A percentile compares a stretch with the other conserved stretches of the same genome.
phyloP scores from a whole-genome alignment of 1,140 invertebrate genomes.

The Planococcus citri region DNA sequence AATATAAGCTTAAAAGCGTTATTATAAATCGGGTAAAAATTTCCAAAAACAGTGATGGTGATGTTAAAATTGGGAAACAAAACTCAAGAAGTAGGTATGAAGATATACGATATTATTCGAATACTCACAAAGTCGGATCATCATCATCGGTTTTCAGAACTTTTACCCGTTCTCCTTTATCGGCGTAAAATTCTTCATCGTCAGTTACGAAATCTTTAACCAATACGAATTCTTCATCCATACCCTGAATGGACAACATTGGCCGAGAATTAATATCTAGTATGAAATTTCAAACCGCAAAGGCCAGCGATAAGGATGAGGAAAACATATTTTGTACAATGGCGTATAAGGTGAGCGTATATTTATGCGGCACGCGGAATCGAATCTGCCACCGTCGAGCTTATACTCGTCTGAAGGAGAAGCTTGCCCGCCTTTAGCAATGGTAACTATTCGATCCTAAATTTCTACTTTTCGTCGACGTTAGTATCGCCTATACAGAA shows the following conservation, averaged over 20 bases:
- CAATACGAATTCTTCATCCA: constrained; percentile 10
- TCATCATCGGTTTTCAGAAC: constrained; percentile 56
- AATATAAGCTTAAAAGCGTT: no score
- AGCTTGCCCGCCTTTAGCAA: not conserved
- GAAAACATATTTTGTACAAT: no score
- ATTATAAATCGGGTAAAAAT: no score
- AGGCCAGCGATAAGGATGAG: no score
- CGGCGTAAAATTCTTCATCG: constrained; percentile 5
- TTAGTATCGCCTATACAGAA: not conserved
- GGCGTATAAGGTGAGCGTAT: not conserved
- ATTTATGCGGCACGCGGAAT: no score
- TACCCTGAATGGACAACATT: not conserved
- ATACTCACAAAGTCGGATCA: constrained; percentile 48
- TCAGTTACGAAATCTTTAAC: not conserved
- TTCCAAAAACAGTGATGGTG: no score
- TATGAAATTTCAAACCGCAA: no score
- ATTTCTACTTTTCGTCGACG: not conserved
- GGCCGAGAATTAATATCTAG: not conserved
- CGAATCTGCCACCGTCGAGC: not conserved
- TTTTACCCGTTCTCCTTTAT: constrained; percentile 49
- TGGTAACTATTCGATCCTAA: not conserved
- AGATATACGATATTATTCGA: constrained; percentile 22
- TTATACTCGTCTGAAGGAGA: not conserved
- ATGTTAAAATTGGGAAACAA: no score
- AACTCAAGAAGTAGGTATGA: no score